phyloP scores from a whole-genome alignment of 2,113 vertebrate genomes.

The Bostrychus sinensis region DNA sequence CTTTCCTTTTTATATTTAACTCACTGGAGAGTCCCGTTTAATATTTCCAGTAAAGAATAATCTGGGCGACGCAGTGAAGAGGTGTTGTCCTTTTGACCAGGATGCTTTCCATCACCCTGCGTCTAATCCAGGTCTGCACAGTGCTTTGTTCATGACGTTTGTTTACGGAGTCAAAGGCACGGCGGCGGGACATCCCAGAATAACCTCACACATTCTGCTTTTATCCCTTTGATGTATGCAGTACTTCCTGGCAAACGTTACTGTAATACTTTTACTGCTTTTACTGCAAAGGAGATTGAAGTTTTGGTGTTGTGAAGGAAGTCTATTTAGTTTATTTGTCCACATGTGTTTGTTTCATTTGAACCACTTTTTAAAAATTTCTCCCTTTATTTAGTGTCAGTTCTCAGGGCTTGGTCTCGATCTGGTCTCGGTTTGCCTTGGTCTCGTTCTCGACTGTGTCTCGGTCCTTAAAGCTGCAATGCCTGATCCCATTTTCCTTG shows the following conservation, averaged over 20 bases:
- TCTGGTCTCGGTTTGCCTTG: no score
- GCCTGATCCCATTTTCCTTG: no score
- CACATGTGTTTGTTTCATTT: no score
- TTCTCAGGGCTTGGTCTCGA: no score
- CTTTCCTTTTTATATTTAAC: background rate
- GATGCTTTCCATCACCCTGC: constrained; percentile 24
- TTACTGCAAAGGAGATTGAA: no score
- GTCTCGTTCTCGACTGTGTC: no score
- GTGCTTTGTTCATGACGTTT: constrained; percentile 14
- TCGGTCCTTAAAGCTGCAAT: no score
- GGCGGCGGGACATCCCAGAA: constrained; percentile 68
- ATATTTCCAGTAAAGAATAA: background rate
- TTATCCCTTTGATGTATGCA: constrained; percentile 48
- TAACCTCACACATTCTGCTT: constrained; percentile 63
- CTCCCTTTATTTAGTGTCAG: no score
- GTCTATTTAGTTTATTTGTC: no score
- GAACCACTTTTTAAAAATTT: no score
- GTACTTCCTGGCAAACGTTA: constrained; percentile 49
- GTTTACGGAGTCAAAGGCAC: constrained; percentile 26
- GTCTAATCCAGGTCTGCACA: constrained; percentile 34
- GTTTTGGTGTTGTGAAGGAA: no score
- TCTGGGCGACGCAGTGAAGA: background rate
- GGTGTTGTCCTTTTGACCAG: background rate
- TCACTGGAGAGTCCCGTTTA: background rate
- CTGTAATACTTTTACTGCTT: no score